phyloP scores from a whole-genome alignment of 2,797 vertebrate species.

The Xenentodon cancila region DNA sequence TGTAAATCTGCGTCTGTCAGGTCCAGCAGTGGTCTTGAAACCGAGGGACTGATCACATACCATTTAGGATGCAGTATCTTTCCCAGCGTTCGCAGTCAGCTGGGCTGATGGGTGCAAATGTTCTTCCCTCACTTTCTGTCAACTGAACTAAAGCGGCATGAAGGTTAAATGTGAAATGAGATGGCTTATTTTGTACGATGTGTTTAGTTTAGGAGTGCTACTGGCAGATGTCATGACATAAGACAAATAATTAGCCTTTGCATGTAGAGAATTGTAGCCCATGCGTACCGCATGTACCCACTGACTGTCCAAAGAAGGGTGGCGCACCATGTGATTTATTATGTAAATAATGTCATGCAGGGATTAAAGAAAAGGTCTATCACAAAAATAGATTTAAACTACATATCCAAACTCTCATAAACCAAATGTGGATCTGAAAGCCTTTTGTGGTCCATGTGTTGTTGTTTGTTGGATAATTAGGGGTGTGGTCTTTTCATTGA shows the following conservation, averaged over 20 bases:
- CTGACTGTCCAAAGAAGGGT: conserved; percentile 12
- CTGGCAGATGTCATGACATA: conserved; percentile 15
- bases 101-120: conserved; percentile 7
- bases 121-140: conserved; percentile 27
- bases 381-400: neutral
- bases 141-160: conserved; percentile 6
- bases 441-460: no score
- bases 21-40: conserved; percentile 20
- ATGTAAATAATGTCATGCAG: conserved; percentile 10
- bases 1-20: conserved; percentile 28
- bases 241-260: conserved; percentile 4
- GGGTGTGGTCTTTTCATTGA: no score
- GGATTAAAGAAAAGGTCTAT: neutral
- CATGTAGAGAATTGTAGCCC: neutral
- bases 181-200: conserved; percentile 23
- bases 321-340: neutral
- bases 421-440: no score
- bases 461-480: no score
- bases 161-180: conserved; percentile 27
- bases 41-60: conserved; percentile 25
- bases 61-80: conserved; percentile 25
- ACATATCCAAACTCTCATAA: no score
- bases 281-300: neutral
- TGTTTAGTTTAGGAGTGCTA: conserved; percentile 25
- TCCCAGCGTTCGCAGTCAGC: conserved; percentile 16